Evolutionary conservation across 2,797 vertebrate genomes (phyloP), one percentile per base, ranked within the genome.

Genomic region (Halcyon chelicuti): DNA sequence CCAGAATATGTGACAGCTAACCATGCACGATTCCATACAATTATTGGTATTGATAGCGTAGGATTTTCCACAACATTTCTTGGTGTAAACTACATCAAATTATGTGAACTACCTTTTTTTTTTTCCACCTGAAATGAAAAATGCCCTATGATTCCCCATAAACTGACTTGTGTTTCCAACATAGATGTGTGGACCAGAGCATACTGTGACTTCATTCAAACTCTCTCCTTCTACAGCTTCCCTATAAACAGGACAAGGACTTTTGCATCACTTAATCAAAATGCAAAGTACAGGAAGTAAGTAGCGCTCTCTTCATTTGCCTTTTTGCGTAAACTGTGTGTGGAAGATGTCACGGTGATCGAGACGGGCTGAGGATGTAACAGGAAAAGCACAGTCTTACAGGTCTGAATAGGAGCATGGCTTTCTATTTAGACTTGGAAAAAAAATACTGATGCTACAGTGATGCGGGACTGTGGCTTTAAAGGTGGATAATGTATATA

Each of bases 391-490:
- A 73, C 0, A 9, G 15, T n/a, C 26, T 42, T 46, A 26, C 0
- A 0, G 16, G 51, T 13, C 31, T 44, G 21, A 35, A 19, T 7
- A 31, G 21, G 49, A 21, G 5, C 5, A 5, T 10, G 10, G 7
- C 12, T 83, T 67, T 79, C 44, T 77, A 1, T 21, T 61, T 11
- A 46, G 28, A 31, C 31, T 33, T 25, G 51, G 22, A 2, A 11
- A 31, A 54, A 68, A 82, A 55, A 14, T 28, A 37, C 16, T 25
- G 12, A 52, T 4, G 3, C 33, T 20, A 13, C 9, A n/a, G 28
- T 4, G 6, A 4, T 29, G 22, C 0, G 0, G 19, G 21, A 39
- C 37, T 46, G 19, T 1, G 1, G 11, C 20, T 67, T 72, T 70
- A 46, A 39, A 70, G 46, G 6, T 44, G 29, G 58, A 10, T 40